Conservation (phyloP, 2,888 invertebrate genomes). For the Aromia moschata region DNA sequence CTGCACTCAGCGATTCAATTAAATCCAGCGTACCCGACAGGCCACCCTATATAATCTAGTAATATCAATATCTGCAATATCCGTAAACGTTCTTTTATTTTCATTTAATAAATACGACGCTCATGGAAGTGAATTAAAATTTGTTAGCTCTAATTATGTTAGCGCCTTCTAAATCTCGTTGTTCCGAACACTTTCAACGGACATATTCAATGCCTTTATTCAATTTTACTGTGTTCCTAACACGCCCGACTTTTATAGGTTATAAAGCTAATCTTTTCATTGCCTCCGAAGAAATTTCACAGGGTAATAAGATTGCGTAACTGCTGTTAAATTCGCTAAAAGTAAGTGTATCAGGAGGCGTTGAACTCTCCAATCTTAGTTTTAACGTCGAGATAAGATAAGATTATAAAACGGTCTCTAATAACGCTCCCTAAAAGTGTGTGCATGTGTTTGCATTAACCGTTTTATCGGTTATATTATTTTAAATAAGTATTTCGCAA, state of each 20-base stretch:
- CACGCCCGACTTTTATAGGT: conserved; percentile 14
- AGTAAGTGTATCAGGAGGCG: conserved; percentile 15
- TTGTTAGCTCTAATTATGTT: no score
- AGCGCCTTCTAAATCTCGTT: conserved; percentile 8
- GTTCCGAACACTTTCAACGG: conserved; percentile 6
- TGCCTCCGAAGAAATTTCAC: conserved; percentile 17
- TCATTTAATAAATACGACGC: no score
- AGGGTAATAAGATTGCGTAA: conserved; percentile 23
- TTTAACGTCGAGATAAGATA: conserved; percentile 17
- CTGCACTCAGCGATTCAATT: no score
- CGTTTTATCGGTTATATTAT: not conserved
- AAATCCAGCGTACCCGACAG: no score
- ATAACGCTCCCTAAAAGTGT: conserved; percentile 9
- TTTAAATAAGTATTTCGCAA: not conserved
- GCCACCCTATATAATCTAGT: no score
- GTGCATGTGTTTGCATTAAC: conserved; percentile 8
- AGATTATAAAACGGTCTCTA: conserved; percentile 16
- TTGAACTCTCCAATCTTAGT: conserved; percentile 22
- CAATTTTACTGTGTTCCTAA: conserved; percentile 13
- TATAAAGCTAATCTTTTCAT: conserved; percentile 21
- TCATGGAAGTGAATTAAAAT: no score
- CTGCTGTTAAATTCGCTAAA: conserved; percentile 23
- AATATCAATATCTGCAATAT: no score
- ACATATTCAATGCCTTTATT: conserved; percentile 17
- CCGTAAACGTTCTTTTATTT: no score